Conservation (phyloP, 1,140 invertebrate genomes). For the Drosophila neocordata region DNA sequence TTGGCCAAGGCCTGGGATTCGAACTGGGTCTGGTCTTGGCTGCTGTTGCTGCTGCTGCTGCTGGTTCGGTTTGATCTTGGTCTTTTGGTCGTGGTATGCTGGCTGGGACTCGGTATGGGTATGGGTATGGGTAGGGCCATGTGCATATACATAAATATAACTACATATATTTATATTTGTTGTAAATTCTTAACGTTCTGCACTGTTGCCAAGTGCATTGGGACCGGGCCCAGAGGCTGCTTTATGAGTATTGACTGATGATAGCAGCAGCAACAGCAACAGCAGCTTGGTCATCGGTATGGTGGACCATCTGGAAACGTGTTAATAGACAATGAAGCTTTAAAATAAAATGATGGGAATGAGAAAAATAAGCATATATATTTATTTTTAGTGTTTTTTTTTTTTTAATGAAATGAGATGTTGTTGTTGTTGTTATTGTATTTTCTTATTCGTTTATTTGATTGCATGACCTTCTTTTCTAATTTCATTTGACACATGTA, state of each 20-base stretch:
- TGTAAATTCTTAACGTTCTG: conserved; percentile 21
- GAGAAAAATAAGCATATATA: not conserved
- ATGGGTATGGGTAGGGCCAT: conserved; percentile 28
- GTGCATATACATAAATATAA: conserved; percentile 5
- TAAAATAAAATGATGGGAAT: conserved; percentile 1
- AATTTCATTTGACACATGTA: conserved; percentile 16
- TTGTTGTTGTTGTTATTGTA: not conserved
- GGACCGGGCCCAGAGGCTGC: conserved; percentile 3
- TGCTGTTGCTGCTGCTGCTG: conserved; percentile 1
- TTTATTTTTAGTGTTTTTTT: not conserved
- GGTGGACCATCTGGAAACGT: not conserved
- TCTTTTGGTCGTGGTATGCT: conserved; percentile 15
- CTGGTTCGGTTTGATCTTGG: conserved; percentile 9
- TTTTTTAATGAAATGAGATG: not conserved
- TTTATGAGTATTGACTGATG: conserved; percentile 14
- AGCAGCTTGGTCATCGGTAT: conserved; percentile 1
- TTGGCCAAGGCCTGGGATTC: conserved; percentile 55
- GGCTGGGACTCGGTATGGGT: not conserved
- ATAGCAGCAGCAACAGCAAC: not conserved
- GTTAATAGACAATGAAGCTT: conserved; percentile 1
- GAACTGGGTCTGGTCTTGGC: conserved; percentile 16
- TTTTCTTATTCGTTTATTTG: not conserved
- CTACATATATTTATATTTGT: conserved; percentile 16
- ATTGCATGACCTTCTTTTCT: not conserved
- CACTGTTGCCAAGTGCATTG: conserved; percentile 47